A percentile compares a stretch with the other conserved stretches of the same genome.
Evolutionary conservation across 2,113 vertebrate genomes (phyloP).

Genomic region (Oncorhynchus kisutch): DNA sequence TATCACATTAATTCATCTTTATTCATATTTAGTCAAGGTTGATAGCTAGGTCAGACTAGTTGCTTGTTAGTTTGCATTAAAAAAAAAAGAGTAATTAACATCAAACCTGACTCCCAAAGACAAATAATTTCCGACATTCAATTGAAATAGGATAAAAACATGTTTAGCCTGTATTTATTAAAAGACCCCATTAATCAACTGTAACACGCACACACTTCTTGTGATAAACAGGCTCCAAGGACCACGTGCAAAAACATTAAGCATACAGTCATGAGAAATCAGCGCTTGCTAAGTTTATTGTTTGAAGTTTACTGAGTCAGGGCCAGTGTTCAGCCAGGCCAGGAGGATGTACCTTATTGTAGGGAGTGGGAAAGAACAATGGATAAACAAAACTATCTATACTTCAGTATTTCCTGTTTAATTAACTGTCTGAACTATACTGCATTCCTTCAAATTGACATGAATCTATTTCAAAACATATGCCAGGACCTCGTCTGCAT

Average conservation of each 20-base stretch:
- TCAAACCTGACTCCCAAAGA: no score
- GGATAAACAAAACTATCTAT: no score
- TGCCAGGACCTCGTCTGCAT: no score
- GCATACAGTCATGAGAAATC: background rate
- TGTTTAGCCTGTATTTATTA: no score
- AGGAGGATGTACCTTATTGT: constrained; percentile 5
- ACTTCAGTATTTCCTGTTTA: no score
- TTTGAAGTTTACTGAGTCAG: constrained; percentile 4
- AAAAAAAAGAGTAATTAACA: constrained; percentile 25
- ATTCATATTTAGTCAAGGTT: constrained; percentile 46
- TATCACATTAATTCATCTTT: constrained; percentile 27
- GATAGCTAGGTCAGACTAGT: constrained; percentile 43
- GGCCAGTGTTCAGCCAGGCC: background rate
- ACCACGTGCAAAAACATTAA: background rate
- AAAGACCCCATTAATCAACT: no score
- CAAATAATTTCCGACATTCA: background rate
- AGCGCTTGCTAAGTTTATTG: background rate
- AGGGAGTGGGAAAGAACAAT: constrained; percentile 2
- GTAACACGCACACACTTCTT: no score
- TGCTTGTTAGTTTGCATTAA: constrained; percentile 31
- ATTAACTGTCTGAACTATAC: no score
- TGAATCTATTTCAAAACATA: no score
- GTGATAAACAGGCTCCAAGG: no score
- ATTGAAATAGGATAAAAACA: no score
- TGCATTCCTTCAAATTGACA: no score